Conservation (phyloP, 1,140 invertebrate genomes). For the Caenorhabditis tropicalis region DNA sequence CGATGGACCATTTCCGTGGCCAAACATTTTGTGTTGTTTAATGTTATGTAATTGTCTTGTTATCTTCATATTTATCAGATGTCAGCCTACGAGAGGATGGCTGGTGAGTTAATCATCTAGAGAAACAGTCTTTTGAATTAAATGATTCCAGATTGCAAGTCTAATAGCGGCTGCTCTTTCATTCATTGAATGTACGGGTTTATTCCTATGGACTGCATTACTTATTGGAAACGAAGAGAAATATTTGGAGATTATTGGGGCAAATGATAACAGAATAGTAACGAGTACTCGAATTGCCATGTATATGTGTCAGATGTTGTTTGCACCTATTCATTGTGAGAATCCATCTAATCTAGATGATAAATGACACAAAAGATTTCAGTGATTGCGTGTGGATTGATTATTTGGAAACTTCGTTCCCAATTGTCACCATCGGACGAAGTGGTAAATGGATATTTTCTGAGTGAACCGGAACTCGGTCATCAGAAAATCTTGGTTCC, state of each 20-base stretch:
- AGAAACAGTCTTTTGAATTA: not conserved
- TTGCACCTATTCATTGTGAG: constrained; percentile 65
- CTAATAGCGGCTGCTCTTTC: constrained; percentile 57
- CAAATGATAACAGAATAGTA: constrained; percentile 65
- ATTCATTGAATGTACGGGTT: constrained; percentile 57
- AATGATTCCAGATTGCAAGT: constrained; percentile 60
- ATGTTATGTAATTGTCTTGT: constrained; percentile 63
- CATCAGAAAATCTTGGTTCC: constrained; percentile 69
- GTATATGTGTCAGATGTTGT: constrained; percentile 68
- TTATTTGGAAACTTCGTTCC: constrained; percentile 49
- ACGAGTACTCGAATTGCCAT: constrained; percentile 68
- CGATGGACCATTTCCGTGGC: constrained; percentile 64
- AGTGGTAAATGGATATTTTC: constrained; percentile 64
- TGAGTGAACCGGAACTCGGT: constrained; percentile 61
- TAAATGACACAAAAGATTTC: no score
- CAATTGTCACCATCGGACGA: constrained; percentile 57
- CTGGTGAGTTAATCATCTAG: constrained; percentile 52
- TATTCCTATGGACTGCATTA: constrained; percentile 69
- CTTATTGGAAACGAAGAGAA: constrained; percentile 67
- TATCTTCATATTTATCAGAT: constrained; percentile 60
- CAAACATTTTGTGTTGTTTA: constrained; percentile 55
- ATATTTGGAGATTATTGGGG: constrained; percentile 55
- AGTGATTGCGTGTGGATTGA: constrained; percentile 5
- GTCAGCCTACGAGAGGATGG: constrained; percentile 57
- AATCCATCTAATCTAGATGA: no score